phyloP scores from a whole-genome alignment of 2,113 vertebrate genomes.

The Cettia cetti region DNA sequence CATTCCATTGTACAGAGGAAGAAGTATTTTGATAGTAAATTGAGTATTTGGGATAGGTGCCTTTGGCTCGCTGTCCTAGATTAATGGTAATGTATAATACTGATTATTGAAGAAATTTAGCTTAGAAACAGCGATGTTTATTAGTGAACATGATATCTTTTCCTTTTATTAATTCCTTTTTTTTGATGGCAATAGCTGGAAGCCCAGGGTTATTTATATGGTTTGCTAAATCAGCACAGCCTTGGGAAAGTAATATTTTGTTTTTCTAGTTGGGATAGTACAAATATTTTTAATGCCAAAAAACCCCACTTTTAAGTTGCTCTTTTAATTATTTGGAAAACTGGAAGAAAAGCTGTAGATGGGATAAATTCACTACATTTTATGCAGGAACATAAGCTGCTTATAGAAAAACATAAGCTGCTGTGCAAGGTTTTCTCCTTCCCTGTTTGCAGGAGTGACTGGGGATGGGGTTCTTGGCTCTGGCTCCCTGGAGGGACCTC shows the following conservation, averaged over 20 bases:
- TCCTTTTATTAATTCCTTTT: background rate
- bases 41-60: background rate
- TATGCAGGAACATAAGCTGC: background rate
- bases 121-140: rapidly evolving
- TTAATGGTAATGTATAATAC: background rate
- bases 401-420: constrained; percentile 28
- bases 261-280: background rate
- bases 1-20: background rate
- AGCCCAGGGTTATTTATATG: background rate
- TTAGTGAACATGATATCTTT: background rate
- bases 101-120: background rate
- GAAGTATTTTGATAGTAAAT: background rate
- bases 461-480: background rate
- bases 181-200: background rate
- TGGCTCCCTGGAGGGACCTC: rapidly evolving
- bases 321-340: constrained; percentile 48
- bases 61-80: rapidly evolving
- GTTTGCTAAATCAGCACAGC: constrained; percentile 3
- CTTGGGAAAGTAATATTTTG: background rate
- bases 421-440: background rate
- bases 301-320: background rate
- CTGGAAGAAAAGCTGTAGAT: background rate
- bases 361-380: background rate
- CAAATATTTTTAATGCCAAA: background rate
- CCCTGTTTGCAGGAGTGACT: background rate